Conservation (phyloP, 2,888 invertebrate species). For the Hirtodrosophila alboralis region DNA sequence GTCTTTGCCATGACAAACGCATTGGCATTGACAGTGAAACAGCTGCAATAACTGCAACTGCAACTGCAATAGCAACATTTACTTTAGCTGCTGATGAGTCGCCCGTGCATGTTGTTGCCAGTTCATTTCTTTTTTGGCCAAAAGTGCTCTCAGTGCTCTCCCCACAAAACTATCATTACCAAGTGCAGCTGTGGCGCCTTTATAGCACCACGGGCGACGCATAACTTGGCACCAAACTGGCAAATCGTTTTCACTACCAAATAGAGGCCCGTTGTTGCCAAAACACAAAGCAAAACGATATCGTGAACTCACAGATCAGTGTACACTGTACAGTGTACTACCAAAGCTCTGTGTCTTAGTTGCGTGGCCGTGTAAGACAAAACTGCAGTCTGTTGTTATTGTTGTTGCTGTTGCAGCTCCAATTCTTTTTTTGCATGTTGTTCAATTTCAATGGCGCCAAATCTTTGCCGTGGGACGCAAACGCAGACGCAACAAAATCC, state of each 20-base stretch:
- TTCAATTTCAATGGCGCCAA: slow-evolving; percentile 74
- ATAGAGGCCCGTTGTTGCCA: slow-evolving; percentile 55
- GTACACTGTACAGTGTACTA: neutral
- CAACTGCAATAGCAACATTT: slow-evolving; percentile 39
- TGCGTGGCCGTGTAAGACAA: slow-evolving; percentile 51
- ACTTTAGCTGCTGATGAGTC: slow-evolving; percentile 49
- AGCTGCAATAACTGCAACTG: slow-evolving; percentile 33
- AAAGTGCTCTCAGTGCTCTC: neutral
- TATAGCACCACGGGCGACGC: slow-evolving; percentile 62
- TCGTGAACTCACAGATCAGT: slow-evolving; percentile 31
- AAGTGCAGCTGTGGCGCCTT: slow-evolving; percentile 44
- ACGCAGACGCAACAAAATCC: slow-evolving; percentile 56
- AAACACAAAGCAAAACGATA: slow-evolving; percentile 40
- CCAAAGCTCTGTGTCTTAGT: slow-evolving; percentile 11
- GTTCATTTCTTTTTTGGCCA: slow-evolving; percentile 35
- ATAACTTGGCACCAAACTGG: slow-evolving; percentile 76
- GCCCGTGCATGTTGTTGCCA: slow-evolving; percentile 23
- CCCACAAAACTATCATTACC: slow-evolving; percentile 9
- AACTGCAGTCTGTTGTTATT: slow-evolving; percentile 32
- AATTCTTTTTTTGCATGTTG: slow-evolving; percentile 68
- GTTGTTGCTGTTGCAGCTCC: slow-evolving; percentile 43
- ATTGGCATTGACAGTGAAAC: slow-evolving; percentile 65
- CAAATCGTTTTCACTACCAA: slow-evolving; percentile 76
- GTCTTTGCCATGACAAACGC: slow-evolving; percentile 72
- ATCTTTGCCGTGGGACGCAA: slow-evolving; percentile 68